Evolutionary conservation across 2,888 invertebrate genomes (phyloP).

Genomic region (Galeopsomyia nigrocyanea): DNA sequence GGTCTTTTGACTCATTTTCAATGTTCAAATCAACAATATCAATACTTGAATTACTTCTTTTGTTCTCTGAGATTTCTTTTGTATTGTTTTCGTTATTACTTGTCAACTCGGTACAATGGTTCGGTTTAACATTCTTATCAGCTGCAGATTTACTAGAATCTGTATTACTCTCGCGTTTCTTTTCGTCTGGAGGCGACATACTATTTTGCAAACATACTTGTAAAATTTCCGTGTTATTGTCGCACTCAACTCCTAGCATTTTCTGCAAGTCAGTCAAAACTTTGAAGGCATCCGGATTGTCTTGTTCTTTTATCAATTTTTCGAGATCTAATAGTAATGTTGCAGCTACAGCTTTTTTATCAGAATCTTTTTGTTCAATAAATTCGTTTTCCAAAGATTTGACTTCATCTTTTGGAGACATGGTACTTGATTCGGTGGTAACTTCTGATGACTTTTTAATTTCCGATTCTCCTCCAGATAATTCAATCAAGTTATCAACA

Average conservation of each 20-base stretch:
- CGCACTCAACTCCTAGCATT: constrained; percentile 58
- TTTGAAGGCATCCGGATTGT: constrained; percentile 58
- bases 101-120: not conserved
- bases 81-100: constrained; percentile 40
- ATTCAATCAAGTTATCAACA: constrained; percentile 60
- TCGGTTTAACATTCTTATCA: constrained; percentile 23
- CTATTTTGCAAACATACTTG: constrained; percentile 52
- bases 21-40: not conserved
- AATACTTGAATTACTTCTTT: constrained; percentile 6
- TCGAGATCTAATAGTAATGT: constrained; percentile 60
- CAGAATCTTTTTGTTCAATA: constrained; percentile 48
- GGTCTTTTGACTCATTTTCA: constrained; percentile 17
- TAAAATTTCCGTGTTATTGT: constrained; percentile 60
- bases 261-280: constrained; percentile 61
- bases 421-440: constrained; percentile 8
- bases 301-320: constrained; percentile 59
- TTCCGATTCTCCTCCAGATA: constrained; percentile 55
- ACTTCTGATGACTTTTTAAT: not conserved
- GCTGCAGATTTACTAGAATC: constrained; percentile 19
- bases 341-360: constrained; percentile 56
- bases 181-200: constrained; percentile 21
- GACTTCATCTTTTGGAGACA: constrained; percentile 35
- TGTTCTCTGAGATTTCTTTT: constrained; percentile 21
- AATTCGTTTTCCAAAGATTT: constrained; percentile 58
- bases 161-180: constrained; percentile 19